Base-by-base conservation (phyloP, 2,797 vertebrate species). In the Lepus oiostolus region DNA sequence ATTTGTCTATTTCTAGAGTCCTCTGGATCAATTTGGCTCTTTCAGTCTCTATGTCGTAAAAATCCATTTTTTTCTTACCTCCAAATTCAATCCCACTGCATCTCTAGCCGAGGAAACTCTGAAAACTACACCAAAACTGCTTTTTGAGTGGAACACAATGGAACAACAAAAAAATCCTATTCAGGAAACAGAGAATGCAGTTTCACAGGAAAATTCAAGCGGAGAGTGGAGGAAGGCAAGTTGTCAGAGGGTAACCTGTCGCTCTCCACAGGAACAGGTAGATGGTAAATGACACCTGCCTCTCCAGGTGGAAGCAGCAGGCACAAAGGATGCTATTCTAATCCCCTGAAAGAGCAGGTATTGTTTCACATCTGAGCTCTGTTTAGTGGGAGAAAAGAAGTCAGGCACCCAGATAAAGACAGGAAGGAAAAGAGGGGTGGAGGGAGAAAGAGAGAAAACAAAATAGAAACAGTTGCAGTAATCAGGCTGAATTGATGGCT, bases 141-240 rank as follows among this genome's bases (percentile, higher is more conserved):
- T 84, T 91, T 83, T 60, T 70, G 80, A 58, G 82, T 38, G 63
- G 58, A 88, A 81, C 4, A 76, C 76, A 85, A 83, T 32, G 2
- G 28, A 93, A 87, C 1, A 35, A 67, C 58, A 63, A 62, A 77
- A 62, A 74, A 35, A 88, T 81, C 4, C 30, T 16, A 63, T 17
- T 26, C 42, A 60, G 77, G 76, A 65, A 90, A 54, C 38, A 62
- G 4, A 63, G 62, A 58, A 58, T 21, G 54, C 24, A 30, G 38
- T 62, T 70, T 76, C 58, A 65, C 0, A 82, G 42, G 77, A 75
- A 84, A 87, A 81, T 22, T 50, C 63, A 70, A 63, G 62, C 13
- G 13, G 7, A 79, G 28, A 1, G 1, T 10, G 1, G 35, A 93
- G 75, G 26, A 60, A 85, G 65, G 70, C 85, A 75, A 26, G 47